These are phyloP conservation scores for Drosophila arawakana DNA, from an alignment of 1,140 invertebrate genomes.

Conservation along the genomic window DNA sequence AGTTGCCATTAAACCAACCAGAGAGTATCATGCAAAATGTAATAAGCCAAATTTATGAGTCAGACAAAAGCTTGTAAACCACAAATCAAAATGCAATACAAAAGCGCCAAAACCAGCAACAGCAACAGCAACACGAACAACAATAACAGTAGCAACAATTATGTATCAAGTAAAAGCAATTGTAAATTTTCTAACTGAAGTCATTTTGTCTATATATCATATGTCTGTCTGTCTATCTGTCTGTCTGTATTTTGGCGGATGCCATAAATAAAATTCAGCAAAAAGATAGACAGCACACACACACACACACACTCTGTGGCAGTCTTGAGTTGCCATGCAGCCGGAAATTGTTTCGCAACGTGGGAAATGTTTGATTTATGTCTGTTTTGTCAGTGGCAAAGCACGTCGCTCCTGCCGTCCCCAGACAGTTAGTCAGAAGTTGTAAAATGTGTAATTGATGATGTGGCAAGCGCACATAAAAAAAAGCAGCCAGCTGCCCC, in stretches of 20 bases:
- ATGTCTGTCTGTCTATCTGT: constrained; percentile 48
- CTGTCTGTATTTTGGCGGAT: constrained; percentile 68
- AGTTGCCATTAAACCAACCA: constrained; percentile 38
- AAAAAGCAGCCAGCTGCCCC: constrained; percentile 27
- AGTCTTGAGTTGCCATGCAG: constrained; percentile 68
- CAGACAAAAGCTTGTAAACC: constrained; percentile 74
- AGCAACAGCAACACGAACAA: constrained; percentile 36
- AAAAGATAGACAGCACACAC: constrained; percentile 67
- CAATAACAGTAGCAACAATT: constrained; percentile 53
- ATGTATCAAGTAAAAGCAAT: constrained; percentile 80
- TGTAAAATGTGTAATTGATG: constrained; percentile 83
- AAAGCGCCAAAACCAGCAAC: constrained; percentile 54
- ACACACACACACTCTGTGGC: constrained; percentile 1
- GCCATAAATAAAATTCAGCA: constrained; percentile 79
- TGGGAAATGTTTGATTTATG: constrained; percentile 83
- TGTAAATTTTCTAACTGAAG: constrained; percentile 80
- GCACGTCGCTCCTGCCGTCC: constrained; percentile 18
- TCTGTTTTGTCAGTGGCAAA: constrained; percentile 70
- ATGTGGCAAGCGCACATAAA: constrained; percentile 78
- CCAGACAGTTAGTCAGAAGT: constrained; percentile 56
- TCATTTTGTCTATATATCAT: constrained; percentile 81
- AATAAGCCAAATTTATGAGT: constrained; percentile 76
- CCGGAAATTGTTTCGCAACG: constrained; percentile 81
- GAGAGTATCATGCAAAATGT: constrained; percentile 47
- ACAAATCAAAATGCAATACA: constrained; percentile 81